Percentiles rank a stretch among this genome's conserved stretches.
Conservation (phyloP, 2,888 invertebrate species). For the Dynastes hyllus region DNA sequence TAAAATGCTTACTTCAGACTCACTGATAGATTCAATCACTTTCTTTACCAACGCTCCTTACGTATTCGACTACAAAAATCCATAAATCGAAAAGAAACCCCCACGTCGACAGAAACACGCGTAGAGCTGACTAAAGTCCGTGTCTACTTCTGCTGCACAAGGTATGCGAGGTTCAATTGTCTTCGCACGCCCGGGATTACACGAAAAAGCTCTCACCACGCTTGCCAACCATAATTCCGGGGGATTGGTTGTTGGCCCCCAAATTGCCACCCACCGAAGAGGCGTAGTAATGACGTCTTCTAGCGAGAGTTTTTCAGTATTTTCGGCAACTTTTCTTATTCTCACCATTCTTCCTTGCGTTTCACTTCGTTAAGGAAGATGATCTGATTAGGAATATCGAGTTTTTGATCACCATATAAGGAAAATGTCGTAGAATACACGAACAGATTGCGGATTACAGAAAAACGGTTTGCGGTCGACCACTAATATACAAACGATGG, state of each 20-base stretch:
- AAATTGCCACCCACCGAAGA: conserved; percentile 16
- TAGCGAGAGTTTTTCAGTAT: not conserved
- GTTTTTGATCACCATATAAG: not conserved
- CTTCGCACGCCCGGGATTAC: conserved; percentile 19
- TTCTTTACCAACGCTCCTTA: no score
- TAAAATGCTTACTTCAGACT: no score
- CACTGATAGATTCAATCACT: no score
- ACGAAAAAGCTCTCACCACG: conserved; percentile 32
- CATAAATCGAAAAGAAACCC: not conserved
- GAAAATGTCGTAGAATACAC: no score
- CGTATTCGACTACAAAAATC: not conserved
- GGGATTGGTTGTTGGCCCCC: no score
- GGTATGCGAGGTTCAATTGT: conserved; percentile 6
- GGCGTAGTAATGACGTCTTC: conserved; percentile 1
- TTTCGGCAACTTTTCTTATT: conserved; percentile 15
- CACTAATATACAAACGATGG: no score
- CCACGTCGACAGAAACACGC: not conserved
- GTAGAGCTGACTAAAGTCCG: conserved; percentile 2
- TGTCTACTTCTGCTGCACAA: conserved; percentile 10
- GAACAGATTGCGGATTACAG: no score
- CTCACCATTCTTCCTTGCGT: not conserved
- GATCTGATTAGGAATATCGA: not conserved
- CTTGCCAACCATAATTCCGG: conserved; percentile 8
- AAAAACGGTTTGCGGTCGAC: no score
- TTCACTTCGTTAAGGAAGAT: conserved; percentile 13